Conservation (phyloP, 2,888 invertebrate species). For the Chorisops tibialis region DNA sequence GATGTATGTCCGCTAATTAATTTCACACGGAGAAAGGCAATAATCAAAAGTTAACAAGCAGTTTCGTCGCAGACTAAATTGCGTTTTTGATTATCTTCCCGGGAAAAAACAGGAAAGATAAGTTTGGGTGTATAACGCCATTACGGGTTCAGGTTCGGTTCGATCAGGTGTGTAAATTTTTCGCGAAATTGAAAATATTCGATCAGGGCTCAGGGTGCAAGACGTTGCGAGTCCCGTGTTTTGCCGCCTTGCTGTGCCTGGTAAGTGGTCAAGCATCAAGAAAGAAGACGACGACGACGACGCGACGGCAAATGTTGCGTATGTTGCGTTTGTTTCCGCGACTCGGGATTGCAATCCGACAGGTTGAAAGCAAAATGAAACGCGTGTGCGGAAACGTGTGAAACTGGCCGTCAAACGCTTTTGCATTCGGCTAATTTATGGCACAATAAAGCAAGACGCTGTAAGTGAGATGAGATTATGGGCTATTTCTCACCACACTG, state of each 20-base stretch:
- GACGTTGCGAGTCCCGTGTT: not conserved
- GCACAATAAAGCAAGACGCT: constrained; percentile 28
- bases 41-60: constrained; percentile 31
- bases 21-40: constrained; percentile 31
- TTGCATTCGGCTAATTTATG: constrained; percentile 28
- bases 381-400: constrained; percentile 27
- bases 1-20: constrained; percentile 29
- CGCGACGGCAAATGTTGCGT: constrained; percentile 2
- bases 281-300: constrained; percentile 1
- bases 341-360: constrained; percentile 12
- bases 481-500: constrained; percentile 29
- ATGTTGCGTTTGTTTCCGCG: not conserved
- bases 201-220: not conserved
- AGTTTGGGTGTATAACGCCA: constrained; percentile 9
- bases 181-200: constrained; percentile 22
- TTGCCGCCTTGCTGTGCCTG: constrained; percentile 2
- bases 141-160: constrained; percentile 1
- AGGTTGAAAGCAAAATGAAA: constrained; percentile 14
- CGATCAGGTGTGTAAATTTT: constrained; percentile 12
- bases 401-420: constrained; percentile 25
- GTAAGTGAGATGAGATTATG: constrained; percentile 29
- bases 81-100: constrained; percentile 18
- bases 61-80: not conserved
- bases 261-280: constrained; percentile 1
- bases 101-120: constrained; percentile 4